Conservation (phyloP, 2,797 vertebrate genomes). For the Scolopax bukidnonensis region DNA sequence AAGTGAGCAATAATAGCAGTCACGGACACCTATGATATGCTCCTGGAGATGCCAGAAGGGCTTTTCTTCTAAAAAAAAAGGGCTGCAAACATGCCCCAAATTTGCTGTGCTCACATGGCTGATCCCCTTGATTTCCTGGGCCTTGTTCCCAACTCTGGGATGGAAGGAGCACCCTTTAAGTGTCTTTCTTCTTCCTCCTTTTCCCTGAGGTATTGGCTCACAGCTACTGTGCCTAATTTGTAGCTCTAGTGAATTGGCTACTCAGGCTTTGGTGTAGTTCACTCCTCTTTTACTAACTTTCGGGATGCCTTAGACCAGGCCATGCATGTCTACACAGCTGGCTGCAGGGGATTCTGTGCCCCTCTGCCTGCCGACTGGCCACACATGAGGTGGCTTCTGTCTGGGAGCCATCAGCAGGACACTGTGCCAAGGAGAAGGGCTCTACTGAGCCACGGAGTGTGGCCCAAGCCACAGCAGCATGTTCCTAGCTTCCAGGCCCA, state of each 20-base stretch:
- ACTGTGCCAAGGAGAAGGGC: not conserved
- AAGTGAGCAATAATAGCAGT: not conserved
- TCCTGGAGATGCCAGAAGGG: not conserved
- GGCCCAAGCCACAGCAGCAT: not conserved
- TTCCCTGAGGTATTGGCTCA: not conserved
- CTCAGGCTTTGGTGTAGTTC: not conserved
- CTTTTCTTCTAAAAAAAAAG: conserved; percentile 5
- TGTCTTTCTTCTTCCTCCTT: not conserved
- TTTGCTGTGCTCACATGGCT: not conserved
- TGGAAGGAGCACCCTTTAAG: not conserved
- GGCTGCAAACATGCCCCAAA: not conserved
- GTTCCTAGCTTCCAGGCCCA: not conserved
- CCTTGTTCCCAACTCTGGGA: not conserved
- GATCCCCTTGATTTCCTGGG: not conserved
- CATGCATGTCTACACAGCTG: rapidly evolving
- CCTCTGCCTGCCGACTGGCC: rapidly evolving
- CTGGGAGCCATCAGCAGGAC: not conserved
- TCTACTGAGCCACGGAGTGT: not conserved
- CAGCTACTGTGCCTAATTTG: not conserved
- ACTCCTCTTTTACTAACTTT: not conserved
- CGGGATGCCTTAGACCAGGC: not conserved
- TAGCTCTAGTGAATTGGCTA: not conserved
- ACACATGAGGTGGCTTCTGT: rapidly evolving
- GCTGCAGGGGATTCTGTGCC: not conserved
- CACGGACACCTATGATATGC: not conserved